phyloP scores from a whole-genome alignment of 2,113 vertebrate genomes.

The Ornithorhynchus anatinus region DNA sequence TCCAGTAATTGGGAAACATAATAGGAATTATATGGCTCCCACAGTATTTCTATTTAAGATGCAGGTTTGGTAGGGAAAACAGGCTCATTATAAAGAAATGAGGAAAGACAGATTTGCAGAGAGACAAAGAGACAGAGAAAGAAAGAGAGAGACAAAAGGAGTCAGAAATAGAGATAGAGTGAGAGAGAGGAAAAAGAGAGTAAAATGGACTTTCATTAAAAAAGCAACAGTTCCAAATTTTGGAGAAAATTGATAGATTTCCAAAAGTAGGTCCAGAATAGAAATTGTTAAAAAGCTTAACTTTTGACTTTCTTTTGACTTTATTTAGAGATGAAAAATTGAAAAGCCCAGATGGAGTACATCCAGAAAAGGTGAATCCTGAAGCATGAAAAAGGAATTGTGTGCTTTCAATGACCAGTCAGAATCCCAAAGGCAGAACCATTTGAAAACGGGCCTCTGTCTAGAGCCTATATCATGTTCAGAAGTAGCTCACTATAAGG shows the following conservation, averaged over 20 bases:
- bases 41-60: no score
- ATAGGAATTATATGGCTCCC: no score
- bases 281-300: background rate
- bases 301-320: background rate
- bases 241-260: background rate
- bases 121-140: background rate
- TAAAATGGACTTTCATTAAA: no score
- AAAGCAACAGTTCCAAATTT: no score
- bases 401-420: background rate
- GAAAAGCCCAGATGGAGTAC: background rate
- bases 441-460: background rate
- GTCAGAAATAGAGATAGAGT: background rate
- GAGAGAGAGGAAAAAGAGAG: background rate
- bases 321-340: background rate
- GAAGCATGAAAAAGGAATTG: background rate
- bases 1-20: no score
- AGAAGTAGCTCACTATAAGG: conserved; percentile 36
- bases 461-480: background rate
- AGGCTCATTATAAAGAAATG: background rate
- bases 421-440: background rate
- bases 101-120: background rate
- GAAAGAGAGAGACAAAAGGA: background rate
- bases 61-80: no score
- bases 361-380: no score
- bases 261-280: background rate